A percentile compares a stretch with the other conserved stretches of the same genome.
Conservation (phyloP, 2,797 vertebrate genomes). For the Enteromius treurensis region DNA sequence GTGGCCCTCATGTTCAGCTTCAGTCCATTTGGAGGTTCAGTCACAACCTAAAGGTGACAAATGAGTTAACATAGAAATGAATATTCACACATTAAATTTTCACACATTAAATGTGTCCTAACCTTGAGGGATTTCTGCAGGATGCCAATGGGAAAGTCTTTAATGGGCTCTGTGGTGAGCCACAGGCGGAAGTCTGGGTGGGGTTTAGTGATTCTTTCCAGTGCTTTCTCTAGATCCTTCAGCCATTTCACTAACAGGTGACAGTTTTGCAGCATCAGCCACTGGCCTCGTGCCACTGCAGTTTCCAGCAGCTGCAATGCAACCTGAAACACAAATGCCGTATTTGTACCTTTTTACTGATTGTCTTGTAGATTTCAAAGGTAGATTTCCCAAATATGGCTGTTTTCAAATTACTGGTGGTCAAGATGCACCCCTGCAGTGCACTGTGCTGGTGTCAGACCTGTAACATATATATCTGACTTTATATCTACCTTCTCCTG, state of each 20-base stretch:
- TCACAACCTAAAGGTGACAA: conserved; percentile 85
- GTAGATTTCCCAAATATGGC: background rate
- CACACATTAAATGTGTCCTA: conserved; percentile 30
- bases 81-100: background rate
- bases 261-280: conserved; percentile 98
- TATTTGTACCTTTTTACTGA: background rate
- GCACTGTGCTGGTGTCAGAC: background rate
- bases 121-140: conserved; percentile 96
- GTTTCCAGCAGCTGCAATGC: conserved; percentile 89
- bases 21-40: conserved; percentile 92
- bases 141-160: conserved; percentile 91
- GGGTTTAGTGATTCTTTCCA: conserved; percentile 88
- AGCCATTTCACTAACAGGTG: conserved; percentile 95
- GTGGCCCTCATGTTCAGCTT: conserved; percentile 95
- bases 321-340: conserved; percentile 73
- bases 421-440: background rate
- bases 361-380: background rate
- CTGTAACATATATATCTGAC: background rate
- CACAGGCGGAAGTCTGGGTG: conserved; percentile 91
- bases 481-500: conserved; percentile 86
- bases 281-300: conserved; percentile 82
- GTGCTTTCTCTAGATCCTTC: conserved; percentile 88
- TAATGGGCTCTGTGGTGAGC: conserved; percentile 93
- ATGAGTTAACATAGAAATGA: background rate
- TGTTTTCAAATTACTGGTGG: background rate